Evolutionary conservation across 2,888 invertebrate species (phyloP).

Genomic region (Tipula vernalis): DNA sequence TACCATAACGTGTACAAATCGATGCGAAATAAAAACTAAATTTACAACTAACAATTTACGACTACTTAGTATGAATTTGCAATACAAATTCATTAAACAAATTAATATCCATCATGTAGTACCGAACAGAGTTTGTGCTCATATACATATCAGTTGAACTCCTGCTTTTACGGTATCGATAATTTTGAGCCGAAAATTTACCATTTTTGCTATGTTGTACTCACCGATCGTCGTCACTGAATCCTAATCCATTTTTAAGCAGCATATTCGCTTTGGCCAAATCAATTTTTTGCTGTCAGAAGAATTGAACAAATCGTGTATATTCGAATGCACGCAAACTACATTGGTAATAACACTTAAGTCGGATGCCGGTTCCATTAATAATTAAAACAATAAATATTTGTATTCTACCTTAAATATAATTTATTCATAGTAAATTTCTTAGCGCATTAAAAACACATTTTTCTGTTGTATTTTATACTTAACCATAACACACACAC

Average conservation of each 20-base stretch:
- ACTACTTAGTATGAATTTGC: no score
- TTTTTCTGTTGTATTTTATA: not conserved
- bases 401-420: not conserved
- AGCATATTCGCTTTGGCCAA: not conserved
- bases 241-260: not conserved
- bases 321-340: not conserved
- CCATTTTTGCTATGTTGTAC: not conserved
- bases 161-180: no score
- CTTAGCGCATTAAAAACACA: not conserved
- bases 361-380: not conserved
- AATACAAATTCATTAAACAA: no score
- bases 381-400: not conserved
- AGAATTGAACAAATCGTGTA: not conserved
- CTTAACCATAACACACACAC: not conserved
- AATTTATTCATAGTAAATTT: not conserved
- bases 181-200: no score
- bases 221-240: not conserved
- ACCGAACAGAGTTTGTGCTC: not conserved
- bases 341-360: not conserved
- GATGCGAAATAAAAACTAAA: no score
- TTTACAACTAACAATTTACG: no score
- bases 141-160: no score
- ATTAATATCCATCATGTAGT: no score
- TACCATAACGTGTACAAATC: no score
- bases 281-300: not conserved